These are phyloP conservation scores for Athripsodes cinereus DNA, from an alignment of 2,888 invertebrate species.

Conservation along the genomic window DNA sequence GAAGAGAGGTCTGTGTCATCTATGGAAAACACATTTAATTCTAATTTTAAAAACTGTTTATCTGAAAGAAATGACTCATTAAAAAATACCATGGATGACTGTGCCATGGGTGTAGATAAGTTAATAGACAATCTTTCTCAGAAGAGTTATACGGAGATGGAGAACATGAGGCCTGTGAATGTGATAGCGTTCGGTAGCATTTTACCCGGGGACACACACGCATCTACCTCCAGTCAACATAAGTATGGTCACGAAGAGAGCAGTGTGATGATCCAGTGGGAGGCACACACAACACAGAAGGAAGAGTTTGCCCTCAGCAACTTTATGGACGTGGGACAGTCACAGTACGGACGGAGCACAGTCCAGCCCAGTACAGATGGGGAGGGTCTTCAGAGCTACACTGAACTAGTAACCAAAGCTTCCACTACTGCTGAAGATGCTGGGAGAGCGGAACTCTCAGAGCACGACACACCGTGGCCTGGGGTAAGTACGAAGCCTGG, in stretches of 20 bases:
- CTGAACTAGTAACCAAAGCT: background rate
- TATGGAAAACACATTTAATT: slow-evolving; percentile 30
- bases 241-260: slow-evolving; percentile 19
- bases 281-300: slow-evolving; percentile 37
- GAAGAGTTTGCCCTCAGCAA: slow-evolving; percentile 44
- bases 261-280: slow-evolving; percentile 42
- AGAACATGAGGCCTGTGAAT: slow-evolving; percentile 42
- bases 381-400: background rate
- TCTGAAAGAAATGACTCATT: slow-evolving; percentile 38
- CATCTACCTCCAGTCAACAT: background rate
- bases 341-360: background rate
- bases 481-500: slow-evolving; percentile 57
- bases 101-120: slow-evolving; percentile 27
- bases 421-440: slow-evolving; percentile 54
- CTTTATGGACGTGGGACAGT: slow-evolving; percentile 36
- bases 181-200: slow-evolving; percentile 42
- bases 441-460: slow-evolving; percentile 71
- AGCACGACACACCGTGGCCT: slow-evolving; percentile 74
- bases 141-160: slow-evolving; percentile 30
- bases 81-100: slow-evolving; percentile 33
- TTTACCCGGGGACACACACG: slow-evolving; percentile 24
- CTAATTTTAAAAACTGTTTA: slow-evolving; percentile 30
- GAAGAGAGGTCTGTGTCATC: slow-evolving; percentile 30
- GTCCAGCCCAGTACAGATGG: background rate
- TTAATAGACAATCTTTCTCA: slow-evolving; percentile 11